phyloP scores from a whole-genome alignment of 2,113 vertebrate genomes.

The Cinclus cinclus region DNA sequence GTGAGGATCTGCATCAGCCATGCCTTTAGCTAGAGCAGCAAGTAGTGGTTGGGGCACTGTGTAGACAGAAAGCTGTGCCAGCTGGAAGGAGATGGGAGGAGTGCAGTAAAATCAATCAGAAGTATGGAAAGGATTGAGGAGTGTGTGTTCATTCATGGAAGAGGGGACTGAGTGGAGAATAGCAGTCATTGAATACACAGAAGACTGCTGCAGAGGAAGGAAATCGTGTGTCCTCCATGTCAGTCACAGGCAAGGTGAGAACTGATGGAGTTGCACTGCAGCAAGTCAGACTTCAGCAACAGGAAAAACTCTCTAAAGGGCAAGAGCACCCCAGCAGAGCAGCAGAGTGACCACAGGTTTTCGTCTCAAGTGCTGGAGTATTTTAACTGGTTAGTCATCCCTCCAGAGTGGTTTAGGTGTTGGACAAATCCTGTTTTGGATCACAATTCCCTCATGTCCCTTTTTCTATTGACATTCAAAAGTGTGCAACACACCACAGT shows the following conservation, averaged over 20 bases:
- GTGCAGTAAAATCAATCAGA: not conserved
- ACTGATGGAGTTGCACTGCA: not conserved
- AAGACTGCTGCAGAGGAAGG: not conserved
- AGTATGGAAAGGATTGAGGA: not conserved
- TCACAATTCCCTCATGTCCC: not conserved
- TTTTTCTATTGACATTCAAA: not conserved
- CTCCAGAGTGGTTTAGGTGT: not conserved
- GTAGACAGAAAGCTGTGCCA: not conserved
- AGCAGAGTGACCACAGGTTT: not conserved
- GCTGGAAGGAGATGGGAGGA: not conserved
- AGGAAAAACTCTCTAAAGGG: not conserved
- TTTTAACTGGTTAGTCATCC: not conserved
- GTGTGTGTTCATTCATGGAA: not conserved
- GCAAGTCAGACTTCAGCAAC: not conserved
- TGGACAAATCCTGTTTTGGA: not conserved
- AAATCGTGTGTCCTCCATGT: not conserved
- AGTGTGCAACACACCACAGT: not conserved
- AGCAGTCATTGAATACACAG: not conserved
- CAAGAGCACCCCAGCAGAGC: not conserved
- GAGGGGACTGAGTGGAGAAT: not conserved
- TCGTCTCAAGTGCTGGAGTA: not conserved
- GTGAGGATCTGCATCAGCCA: not conserved
- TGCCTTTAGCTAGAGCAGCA: not conserved
- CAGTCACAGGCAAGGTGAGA: not conserved
- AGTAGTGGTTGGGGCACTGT: not conserved